phyloP scores from a whole-genome alignment of 1,140 invertebrate species.

The Rhagoletis zephyria region DNA sequence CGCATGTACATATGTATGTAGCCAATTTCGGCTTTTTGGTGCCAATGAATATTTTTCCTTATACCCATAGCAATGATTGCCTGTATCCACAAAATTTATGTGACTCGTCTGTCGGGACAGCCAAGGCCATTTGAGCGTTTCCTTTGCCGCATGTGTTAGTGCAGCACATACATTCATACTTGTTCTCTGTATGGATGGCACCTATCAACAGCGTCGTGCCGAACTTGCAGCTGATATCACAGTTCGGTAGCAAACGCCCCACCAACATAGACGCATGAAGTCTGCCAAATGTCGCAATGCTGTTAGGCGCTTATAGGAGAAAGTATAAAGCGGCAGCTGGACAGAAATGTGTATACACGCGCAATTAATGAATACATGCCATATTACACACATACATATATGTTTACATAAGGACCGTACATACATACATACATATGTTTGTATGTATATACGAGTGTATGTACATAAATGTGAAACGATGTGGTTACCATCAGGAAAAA shows the following conservation, averaged over 20 bases:
- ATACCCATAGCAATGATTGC: neutral
- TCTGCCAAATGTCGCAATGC: conserved; percentile 11
- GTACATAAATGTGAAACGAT: neutral
- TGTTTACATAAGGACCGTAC: neutral
- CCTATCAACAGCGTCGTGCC: conserved; percentile 33
- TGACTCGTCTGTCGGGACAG: neutral
- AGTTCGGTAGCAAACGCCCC: conserved; percentile 28
- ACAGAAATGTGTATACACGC: neutral
- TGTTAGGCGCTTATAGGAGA: neutral
- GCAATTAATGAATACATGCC: neutral
- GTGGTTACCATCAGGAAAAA: conserved; percentile 63
- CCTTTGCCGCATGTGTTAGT: conserved; percentile 61
- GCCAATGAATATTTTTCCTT: neutral
- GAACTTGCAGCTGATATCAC: neutral
- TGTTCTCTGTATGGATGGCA: neutral
- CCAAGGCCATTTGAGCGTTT: conserved; percentile 56
- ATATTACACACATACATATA: neutral
- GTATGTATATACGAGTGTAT: no score
- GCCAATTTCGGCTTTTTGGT: neutral
- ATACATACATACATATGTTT: neutral
- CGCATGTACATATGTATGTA: neutral
- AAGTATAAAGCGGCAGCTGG: neutral
- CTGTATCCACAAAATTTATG: conserved; percentile 3
- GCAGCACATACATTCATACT: neutral
- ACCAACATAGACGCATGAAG: neutral